phyloP scores from a whole-genome alignment of 2,113 vertebrate genomes.

The Tachycineta bicolor region DNA sequence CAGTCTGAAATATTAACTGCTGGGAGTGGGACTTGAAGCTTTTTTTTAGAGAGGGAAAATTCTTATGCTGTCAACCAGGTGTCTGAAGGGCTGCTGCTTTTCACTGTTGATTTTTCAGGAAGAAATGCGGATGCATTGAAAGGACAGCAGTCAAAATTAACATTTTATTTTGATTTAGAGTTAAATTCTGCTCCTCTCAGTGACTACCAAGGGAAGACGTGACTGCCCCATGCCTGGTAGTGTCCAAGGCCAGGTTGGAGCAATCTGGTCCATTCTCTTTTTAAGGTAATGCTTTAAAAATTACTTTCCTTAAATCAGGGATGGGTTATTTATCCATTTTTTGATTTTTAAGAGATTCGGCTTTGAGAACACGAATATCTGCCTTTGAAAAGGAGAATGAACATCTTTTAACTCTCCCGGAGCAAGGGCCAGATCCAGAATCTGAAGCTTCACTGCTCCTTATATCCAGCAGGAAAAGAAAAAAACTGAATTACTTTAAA shows the following conservation, averaged over 20 bases:
- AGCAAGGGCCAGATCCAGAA: not conserved
- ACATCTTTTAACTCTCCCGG: rapidly evolving
- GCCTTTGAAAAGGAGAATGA: not conserved
- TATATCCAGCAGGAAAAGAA: not conserved
- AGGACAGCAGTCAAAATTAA: not conserved
- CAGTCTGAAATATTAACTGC: not conserved
- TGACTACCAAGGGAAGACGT: not conserved
- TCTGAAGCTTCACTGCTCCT: not conserved
- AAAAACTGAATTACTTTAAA: conserved; percentile 6
- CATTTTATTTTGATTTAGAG: not conserved
- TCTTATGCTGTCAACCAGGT: not conserved
- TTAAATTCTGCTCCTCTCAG: not conserved
- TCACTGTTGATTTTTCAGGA: not conserved
- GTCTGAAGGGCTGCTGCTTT: not conserved
- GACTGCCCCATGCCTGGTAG: not conserved
- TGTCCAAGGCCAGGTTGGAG: not conserved
- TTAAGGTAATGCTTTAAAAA: not conserved
- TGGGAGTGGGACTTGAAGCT: not conserved
- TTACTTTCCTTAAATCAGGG: not conserved
- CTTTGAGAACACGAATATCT: not conserved
- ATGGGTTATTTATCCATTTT: not conserved
- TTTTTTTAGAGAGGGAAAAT: not conserved
- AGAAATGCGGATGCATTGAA: not conserved
- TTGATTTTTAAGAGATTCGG: not conserved
- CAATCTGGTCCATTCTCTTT: not conserved